These are phyloP conservation scores for Drosophila kuntzei DNA, from an alignment of 2,888 invertebrate species.

Conservation along the genomic window DNA sequence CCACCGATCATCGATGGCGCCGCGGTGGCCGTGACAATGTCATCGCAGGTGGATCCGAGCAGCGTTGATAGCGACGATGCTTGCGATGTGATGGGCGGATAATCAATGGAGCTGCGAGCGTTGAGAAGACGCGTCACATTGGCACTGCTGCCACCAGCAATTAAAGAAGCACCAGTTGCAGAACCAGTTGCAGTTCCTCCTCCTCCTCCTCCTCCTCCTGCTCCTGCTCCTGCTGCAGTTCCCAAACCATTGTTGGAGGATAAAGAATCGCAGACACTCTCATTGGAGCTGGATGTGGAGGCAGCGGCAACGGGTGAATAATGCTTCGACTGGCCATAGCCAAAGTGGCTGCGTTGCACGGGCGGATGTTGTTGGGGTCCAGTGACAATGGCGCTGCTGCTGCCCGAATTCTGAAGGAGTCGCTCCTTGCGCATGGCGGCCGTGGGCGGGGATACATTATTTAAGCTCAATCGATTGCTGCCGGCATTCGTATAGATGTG, in stretches of 20 bases:
- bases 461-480: conserved; percentile 79
- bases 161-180: conserved; percentile 59
- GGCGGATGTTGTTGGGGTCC: conserved; percentile 79
- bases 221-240: conserved; percentile 83
- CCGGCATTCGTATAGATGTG: conserved; percentile 70
- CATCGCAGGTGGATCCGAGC: conserved; percentile 81
- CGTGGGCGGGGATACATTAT: conserved; percentile 83
- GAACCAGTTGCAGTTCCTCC: conserved; percentile 77
- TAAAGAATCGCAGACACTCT: conserved; percentile 91
- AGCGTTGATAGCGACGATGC: conserved; percentile 81
- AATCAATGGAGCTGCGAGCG: conserved; percentile 81
- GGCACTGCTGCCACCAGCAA: conserved; percentile 36
- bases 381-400: conserved; percentile 45
- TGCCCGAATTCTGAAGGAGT: conserved; percentile 62
- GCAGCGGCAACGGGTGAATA: conserved; percentile 84
- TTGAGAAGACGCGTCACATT: conserved; percentile 66
- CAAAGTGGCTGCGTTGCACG: conserved; percentile 79
- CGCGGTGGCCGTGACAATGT: conserved; percentile 81
- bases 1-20: conserved; percentile 78
- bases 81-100: conserved; percentile 81
- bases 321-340: conserved; percentile 83
- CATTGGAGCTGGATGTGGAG: conserved; percentile 93
- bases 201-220: conserved; percentile 81
- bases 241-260: conserved; percentile 87
- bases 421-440: conserved; percentile 82